Conservation (phyloP, 2,888 invertebrate species). For the Agrotis ipsilon region DNA sequence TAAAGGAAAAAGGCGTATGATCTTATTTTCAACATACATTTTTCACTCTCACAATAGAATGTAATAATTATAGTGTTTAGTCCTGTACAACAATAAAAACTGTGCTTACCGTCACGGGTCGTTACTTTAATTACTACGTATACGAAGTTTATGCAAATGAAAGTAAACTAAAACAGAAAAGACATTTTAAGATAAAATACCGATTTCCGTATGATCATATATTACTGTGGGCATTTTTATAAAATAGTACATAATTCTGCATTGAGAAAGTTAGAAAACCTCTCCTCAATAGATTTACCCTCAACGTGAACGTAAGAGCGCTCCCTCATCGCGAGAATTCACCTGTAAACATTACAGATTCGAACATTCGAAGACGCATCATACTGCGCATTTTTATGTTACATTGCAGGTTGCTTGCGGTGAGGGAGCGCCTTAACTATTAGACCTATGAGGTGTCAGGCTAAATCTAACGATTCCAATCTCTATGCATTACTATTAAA, state of each 20-base stretch:
- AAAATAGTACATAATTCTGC: too few relatives aligned
- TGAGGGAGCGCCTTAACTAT: too few relatives aligned
- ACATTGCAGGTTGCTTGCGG: too few relatives aligned
- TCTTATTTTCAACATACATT: neutral
- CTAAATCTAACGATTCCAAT: neutral
- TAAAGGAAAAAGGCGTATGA: too few relatives aligned
- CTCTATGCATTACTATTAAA: neutral
- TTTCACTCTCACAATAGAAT: neutral
- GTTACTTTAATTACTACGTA: slow-evolving; percentile 9
- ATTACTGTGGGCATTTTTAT: neutral
- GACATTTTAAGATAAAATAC: neutral
- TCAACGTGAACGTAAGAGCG: too few relatives aligned
- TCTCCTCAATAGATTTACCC: too few relatives aligned
- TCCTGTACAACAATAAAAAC: neutral
- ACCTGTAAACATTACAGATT: too few relatives aligned
- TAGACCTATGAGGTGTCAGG: neutral
- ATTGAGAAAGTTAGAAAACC: too few relatives aligned
- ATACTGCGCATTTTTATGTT: too few relatives aligned
- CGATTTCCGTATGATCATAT: neutral
- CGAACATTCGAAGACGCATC: too few relatives aligned
- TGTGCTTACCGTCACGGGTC: neutral
- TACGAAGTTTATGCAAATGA: slow-evolving; percentile 1
- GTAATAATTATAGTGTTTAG: neutral
- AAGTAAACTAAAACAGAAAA: neutral
- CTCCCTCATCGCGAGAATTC: too few relatives aligned